phyloP scores from a whole-genome alignment of 2,113 vertebrate genomes.

The Peucedramus taeniatus region DNA sequence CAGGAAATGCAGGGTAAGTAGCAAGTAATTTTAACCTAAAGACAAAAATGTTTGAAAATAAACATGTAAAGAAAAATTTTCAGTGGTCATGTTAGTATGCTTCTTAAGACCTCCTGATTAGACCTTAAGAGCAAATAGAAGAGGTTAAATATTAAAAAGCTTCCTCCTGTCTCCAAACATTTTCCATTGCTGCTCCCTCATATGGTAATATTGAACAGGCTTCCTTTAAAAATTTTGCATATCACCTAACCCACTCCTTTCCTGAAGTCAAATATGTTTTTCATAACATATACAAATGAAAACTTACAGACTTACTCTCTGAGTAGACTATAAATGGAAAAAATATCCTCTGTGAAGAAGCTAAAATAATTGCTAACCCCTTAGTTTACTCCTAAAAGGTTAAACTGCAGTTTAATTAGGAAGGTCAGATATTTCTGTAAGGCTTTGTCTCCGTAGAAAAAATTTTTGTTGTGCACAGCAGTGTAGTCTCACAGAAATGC shows the following conservation, averaged over 20 bases:
- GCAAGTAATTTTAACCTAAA: not conserved
- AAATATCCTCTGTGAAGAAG: not conserved
- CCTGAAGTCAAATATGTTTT: not conserved
- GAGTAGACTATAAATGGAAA: not conserved
- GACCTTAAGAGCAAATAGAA: not conserved
- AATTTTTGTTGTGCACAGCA: not conserved
- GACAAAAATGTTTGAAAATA: not conserved
- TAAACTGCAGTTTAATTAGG: not conserved
- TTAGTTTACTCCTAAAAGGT: not conserved
- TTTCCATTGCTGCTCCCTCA: not conserved
- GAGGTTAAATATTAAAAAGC: not conserved
- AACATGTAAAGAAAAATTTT: not conserved
- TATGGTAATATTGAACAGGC: not conserved
- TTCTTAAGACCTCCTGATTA: not conserved
- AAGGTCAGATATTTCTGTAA: not conserved
- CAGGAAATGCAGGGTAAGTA: not conserved
- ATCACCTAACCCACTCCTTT: not conserved
- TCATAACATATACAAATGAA: not conserved
- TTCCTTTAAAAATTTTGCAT: not conserved
- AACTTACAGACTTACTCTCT: no score
- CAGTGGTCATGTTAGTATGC: not conserved
- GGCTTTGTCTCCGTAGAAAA: not conserved
- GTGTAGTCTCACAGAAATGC: not conserved
- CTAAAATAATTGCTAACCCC: not conserved
- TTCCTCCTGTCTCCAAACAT: not conserved